A percentile compares a stretch with the other conserved stretches of the same genome.
Conservation (phyloP, 1,140 invertebrate genomes). For the Lutraria rhynchaena region DNA sequence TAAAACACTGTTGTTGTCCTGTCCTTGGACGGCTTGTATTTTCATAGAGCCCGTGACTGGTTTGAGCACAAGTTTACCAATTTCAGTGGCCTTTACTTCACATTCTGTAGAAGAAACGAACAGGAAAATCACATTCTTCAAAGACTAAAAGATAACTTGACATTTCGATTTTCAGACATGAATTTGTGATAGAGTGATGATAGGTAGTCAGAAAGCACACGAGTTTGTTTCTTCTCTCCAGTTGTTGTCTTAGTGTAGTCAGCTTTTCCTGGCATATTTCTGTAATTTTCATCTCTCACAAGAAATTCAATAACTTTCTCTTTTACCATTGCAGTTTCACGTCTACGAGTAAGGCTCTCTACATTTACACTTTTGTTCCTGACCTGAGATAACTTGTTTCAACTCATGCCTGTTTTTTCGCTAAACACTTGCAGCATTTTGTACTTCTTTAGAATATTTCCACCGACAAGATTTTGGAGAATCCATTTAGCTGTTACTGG, state of each 20-base stretch:
- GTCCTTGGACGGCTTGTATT: conserved; percentile 42
- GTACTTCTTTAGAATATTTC: conserved; percentile 50
- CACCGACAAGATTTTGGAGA: conserved; percentile 49
- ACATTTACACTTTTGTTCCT: no score
- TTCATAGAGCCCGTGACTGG: conserved; percentile 54
- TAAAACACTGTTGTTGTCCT: neutral
- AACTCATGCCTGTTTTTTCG: conserved; percentile 42
- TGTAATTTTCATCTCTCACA: conserved; percentile 42
- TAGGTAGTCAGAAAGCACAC: conserved; percentile 41
- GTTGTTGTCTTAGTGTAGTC: conserved; percentile 27
- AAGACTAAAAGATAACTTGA: conserved; percentile 35
- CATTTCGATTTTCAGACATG: conserved; percentile 38
- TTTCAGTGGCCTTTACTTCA: conserved; percentile 11
- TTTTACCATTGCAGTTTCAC: conserved; percentile 22
- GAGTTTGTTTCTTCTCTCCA: conserved; percentile 20
- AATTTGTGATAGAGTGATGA: no score
- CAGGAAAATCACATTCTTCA: conserved; percentile 49
- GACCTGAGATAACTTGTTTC: no score
- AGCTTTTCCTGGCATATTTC: conserved; percentile 23
- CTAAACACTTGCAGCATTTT: conserved; percentile 9
- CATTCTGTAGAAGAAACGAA: conserved; percentile 33
- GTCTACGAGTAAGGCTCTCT: no score
- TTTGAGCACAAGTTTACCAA: neutral
- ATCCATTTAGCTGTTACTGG: conserved; percentile 8
- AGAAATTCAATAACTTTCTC: conserved; percentile 31